Percentiles rank a stretch among this genome's conserved stretches.
These are phyloP conservation scores for Ischnus inquisitorius DNA, from an alignment of 2,888 invertebrate species.

Conservation along the genomic window DNA sequence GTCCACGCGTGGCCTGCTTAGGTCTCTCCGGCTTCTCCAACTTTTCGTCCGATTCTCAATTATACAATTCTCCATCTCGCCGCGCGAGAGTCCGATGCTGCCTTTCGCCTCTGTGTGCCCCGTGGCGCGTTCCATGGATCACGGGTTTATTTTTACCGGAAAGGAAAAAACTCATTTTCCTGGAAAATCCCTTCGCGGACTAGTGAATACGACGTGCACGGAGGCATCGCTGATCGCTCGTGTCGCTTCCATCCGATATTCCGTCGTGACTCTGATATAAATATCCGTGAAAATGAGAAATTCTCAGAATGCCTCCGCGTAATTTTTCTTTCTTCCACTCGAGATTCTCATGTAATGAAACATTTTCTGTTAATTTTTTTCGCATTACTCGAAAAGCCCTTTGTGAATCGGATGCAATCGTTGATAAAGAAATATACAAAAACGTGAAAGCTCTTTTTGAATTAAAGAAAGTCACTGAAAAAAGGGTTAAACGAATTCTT, in stretches of 20 bases:
- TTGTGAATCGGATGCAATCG: too few species aligned
- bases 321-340: neutral
- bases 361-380: too few species aligned
- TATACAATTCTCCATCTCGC: slow-evolving; percentile 17
- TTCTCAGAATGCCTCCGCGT: neutral
- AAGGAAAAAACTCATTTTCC: slow-evolving; percentile 57
- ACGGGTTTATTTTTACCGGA: slow-evolving; percentile 62
- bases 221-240: neutral
- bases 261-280: slow-evolving; percentile 39
- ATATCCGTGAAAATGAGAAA: slow-evolving; percentile 7
- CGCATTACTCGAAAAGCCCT: too few species aligned
- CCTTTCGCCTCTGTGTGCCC: neutral
- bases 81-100: neutral
- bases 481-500: too few species aligned
- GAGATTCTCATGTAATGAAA: too few species aligned
- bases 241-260: slow-evolving; percentile 49
- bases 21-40: slow-evolving; percentile 33
- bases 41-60: slow-evolving; percentile 60
- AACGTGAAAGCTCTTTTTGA: too few species aligned
- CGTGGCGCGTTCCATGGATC: neutral
- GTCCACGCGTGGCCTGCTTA: neutral
- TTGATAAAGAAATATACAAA: too few species aligned
- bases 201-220: slow-evolving; percentile 38
- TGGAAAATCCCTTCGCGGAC: slow-evolving; percentile 55
- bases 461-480: too few species aligned